Percentiles rank a stretch among this genome's conserved stretches.
These are phyloP conservation scores for Colostygia pectinataria DNA, from an alignment of 2,888 invertebrate species.

Conservation along the genomic window DNA sequence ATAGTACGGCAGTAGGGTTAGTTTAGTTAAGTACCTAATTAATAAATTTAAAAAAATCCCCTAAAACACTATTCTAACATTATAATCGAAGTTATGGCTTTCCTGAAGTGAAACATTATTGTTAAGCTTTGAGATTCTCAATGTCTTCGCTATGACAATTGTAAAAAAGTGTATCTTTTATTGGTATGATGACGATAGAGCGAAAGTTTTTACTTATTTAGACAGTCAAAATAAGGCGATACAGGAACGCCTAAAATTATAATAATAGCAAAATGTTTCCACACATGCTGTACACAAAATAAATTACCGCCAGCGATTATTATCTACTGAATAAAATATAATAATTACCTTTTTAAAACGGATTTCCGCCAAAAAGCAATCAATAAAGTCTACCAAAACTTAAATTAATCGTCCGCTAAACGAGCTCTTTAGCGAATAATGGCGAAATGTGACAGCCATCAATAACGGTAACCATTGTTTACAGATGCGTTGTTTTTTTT, in stretches of 20 bases:
- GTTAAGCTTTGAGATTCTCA: no score
- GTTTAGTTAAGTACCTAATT: no score
- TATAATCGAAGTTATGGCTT: no score
- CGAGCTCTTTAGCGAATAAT: slow-evolving; percentile 66
- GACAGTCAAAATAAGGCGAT: no score
- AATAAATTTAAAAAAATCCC: no score
- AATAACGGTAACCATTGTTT: slow-evolving; percentile 75
- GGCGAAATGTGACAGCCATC: slow-evolving; percentile 69
- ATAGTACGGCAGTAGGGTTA: no score
- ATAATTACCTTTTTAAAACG: slow-evolving; percentile 8
- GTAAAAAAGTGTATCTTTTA: no score
- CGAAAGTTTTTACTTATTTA: no score
- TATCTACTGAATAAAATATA: slow-evolving; percentile 7
- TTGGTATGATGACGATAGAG: no score
- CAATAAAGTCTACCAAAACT: slow-evolving; percentile 15
- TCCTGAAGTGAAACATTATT: no score
- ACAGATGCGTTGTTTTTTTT: slow-evolving; percentile 72
- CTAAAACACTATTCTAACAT: no score
- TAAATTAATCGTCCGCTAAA: slow-evolving; percentile 26
- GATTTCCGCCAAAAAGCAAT: slow-evolving; percentile 17
- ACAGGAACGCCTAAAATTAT: slow-evolving; percentile 11
- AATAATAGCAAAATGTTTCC: slow-evolving; percentile 3
- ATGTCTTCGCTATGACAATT: no score
- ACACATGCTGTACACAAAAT: slow-evolving; percentile 5
- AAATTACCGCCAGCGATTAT: not conserved